These are phyloP conservation scores for Phrixothrix hirtus DNA, from an alignment of 2,888 invertebrate species.

Conservation along the genomic window DNA sequence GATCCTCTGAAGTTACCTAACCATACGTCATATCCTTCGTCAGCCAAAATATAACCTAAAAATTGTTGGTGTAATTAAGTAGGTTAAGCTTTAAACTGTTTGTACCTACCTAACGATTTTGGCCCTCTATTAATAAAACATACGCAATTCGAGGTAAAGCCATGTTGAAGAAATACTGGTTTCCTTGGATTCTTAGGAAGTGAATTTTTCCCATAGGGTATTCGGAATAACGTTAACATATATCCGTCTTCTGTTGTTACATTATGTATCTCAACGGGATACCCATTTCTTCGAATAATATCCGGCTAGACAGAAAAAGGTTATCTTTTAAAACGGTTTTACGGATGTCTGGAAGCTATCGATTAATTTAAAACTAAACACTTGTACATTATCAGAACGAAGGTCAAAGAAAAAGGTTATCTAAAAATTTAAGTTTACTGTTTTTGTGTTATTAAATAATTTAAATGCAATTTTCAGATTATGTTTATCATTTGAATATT, in stretches of 20 bases:
- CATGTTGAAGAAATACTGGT: constrained; percentile 30
- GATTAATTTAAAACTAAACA: too few relatives aligned
- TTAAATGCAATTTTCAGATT: too few relatives aligned
- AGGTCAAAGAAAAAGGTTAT: too few relatives aligned
- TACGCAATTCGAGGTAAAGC: constrained; percentile 23
- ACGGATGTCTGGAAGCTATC: too few relatives aligned
- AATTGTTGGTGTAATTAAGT: too few relatives aligned
- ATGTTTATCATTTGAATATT: too few relatives aligned
- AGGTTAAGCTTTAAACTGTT: neutral
- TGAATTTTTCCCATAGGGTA: constrained; percentile 14
- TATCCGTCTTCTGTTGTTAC: constrained; percentile 32
- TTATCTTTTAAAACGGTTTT: too few relatives aligned
- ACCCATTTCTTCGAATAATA: constrained; percentile 21
- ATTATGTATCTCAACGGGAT: constrained; percentile 24
- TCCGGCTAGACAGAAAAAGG: constrained; percentile 20
- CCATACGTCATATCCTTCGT: constrained; percentile 33
- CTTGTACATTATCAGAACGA: too few relatives aligned
- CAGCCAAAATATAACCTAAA: constrained; percentile 26
- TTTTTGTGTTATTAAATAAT: too few relatives aligned
- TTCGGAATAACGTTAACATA: constrained; percentile 26
- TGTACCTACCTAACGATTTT: constrained; percentile 23
- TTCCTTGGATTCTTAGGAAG: neutral
- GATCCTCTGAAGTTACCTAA: constrained; percentile 34
- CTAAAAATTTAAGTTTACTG: too few relatives aligned
- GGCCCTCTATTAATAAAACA: constrained; percentile 23